Percentiles rank a stretch among this genome's conserved stretches.
Conservation (phyloP, 23 tunicate genomes). For the Ciona savignyi region DNA sequence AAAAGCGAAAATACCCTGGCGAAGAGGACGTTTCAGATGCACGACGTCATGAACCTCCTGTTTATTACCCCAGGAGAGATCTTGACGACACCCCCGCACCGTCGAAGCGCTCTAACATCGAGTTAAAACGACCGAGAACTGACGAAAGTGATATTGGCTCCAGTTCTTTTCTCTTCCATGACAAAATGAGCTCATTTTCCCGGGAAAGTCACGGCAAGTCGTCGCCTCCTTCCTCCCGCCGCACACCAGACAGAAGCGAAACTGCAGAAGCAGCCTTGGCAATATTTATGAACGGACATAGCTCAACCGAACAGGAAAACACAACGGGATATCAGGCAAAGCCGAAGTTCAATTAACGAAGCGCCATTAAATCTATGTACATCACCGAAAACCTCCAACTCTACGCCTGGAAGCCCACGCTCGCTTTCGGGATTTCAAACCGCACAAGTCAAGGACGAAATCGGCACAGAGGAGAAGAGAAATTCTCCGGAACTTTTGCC, state of each 20-base stretch:
- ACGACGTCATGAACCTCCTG: constrained; percentile 2
- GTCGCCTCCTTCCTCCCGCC: neutral
- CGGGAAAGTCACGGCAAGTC: neutral
- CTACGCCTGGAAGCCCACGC: constrained; percentile 14
- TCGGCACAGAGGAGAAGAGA: constrained; percentile 4
- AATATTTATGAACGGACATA: constrained; percentile 1
- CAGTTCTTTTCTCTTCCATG: neutral
- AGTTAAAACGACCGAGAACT: neutral
- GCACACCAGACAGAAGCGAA: neutral
- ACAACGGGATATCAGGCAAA: neutral
- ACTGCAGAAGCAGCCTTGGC: neutral
- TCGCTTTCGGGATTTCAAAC: neutral
- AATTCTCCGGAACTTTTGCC: constrained; percentile 40
- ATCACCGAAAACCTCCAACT: constrained; percentile 60
- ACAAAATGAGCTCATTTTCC: neutral
- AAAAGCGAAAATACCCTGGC: constrained; percentile 9
- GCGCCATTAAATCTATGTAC: constrained; percentile 72
- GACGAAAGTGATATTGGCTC: neutral
- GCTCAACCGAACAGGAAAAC: neutral
- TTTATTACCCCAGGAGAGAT: neutral
- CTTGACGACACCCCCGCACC: constrained; percentile 1
- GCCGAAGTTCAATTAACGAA: constrained; percentile 2
- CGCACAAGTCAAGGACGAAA: neutral
- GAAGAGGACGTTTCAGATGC: constrained; percentile 8
- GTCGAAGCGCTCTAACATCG: neutral